These are phyloP conservation scores for Neodiprion virginianus DNA, from an alignment of 1,140 invertebrate species.

Conservation along the genomic window DNA sequence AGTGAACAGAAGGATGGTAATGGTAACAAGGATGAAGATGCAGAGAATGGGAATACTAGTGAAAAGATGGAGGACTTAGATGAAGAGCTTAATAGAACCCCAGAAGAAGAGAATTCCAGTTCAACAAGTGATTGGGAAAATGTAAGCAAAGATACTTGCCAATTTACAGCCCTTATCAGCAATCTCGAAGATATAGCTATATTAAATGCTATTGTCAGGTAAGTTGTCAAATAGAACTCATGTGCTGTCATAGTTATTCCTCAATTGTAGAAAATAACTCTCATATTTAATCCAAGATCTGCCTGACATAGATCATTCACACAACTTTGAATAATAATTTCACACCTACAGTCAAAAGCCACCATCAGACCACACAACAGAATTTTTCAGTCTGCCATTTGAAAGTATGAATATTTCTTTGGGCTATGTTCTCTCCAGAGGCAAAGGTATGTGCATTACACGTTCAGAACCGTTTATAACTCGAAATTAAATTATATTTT, in stretches of 20 bases:
- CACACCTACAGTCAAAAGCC: conserved; percentile 48
- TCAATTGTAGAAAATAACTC: conserved; percentile 2
- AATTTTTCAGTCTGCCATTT: conserved; percentile 63
- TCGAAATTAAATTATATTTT: conserved; percentile 18
- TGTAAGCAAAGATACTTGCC: conserved; percentile 81
- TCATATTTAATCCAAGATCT: too few species aligned
- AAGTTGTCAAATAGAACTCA: conserved; percentile 53
- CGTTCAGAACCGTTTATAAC: conserved; percentile 15
- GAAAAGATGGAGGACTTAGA: conserved; percentile 23
- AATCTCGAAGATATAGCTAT: conserved; percentile 89
- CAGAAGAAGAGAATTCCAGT: conserved; percentile 61
- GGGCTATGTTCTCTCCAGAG: conserved; percentile 75
- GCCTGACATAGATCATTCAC: too few species aligned
- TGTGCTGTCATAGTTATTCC: conserved; percentile 44
- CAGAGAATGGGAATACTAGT: conserved; percentile 31
- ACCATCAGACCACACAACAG: conserved; percentile 39
- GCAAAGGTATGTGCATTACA: conserved; percentile 68
- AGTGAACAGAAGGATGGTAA: conserved; percentile 38
- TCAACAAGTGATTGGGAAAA: conserved; percentile 77
- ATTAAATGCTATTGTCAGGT: conserved; percentile 74
- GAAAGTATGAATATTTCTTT: conserved; percentile 74
- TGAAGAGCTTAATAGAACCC: conserved; percentile 27
- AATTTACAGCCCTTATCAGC: conserved; percentile 84
- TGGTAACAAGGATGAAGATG: conserved; percentile 34
- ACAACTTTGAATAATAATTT: too few species aligned